Evolutionary conservation across 2,797 vertebrate species (phyloP), one percentile per base, ranked within the genome.

Genomic region (Peromyscus attwateri): DNA sequence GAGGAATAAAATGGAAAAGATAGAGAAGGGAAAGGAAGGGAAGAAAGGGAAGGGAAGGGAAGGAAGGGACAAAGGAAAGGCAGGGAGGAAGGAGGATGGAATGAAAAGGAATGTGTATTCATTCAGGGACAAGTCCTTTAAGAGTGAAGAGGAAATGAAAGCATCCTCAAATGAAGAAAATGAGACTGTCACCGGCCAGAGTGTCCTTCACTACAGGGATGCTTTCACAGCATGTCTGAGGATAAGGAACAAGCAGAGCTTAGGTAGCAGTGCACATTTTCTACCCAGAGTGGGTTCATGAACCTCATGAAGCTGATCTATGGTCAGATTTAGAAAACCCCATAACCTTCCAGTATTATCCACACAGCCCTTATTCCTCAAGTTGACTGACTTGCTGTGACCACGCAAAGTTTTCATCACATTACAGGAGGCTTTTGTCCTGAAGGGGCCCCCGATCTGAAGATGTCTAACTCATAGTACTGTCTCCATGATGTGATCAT

Each of bases 11-110:
- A 57, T 25, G 37, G 23, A 75, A 70, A 27, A 9, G 12, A 43
- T 6, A 27, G 17, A 6, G 17, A 71, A 37, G 3, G 31, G 10
- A 4, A n/a, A 2, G 3, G 2, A 17, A 66, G 16, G 1, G 57
- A 5, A 70, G 34, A 6, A 9, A 25, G 27, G 29, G 10, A 12
- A 34, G 3, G n/a, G n/a, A 29, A 23, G 19, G 31, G 29, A 68
- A 13, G n/a, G n/a, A 25, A n/a, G n/a, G n/a, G n/a, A n/a, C n/a
- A 7, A 12, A 7, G 6, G 27, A 7, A 27, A 23, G 27, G 14
- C 4, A 12, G 12, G 1, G 3, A 3, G 3, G 3, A 66, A 4
- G 43, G 31, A 52, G 3, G 10, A 62, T 29, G 57, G 37, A 64
- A 29, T 16, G 25, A 27, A 27, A 16, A 29, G 34, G 6, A 52